These are phyloP conservation scores for Boulengeromyrus knoepffleri DNA, from an alignment of 2,113 vertebrate genomes.

Conservation along the genomic window DNA sequence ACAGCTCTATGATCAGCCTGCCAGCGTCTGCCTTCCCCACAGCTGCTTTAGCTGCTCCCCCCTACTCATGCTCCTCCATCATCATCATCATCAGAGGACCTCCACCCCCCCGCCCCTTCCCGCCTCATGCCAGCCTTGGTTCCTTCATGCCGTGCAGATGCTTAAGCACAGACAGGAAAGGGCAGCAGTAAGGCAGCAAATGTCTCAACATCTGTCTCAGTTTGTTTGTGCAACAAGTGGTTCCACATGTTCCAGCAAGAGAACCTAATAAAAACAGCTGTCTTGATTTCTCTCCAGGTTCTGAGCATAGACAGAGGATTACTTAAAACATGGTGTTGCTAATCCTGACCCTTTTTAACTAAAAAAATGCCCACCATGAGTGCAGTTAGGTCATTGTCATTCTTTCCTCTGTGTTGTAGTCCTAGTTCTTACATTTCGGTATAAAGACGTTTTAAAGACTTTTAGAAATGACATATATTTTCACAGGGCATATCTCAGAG, in stretches of 20 bases:
- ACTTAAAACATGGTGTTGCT: background rate
- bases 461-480: background rate
- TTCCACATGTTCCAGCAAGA: constrained; percentile 57
- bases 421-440: background rate
- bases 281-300: constrained; percentile 41
- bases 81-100: constrained; percentile 26
- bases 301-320: background rate
- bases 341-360: background rate
- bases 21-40: background rate
- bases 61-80: constrained; percentile 6
- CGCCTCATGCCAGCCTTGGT: background rate
- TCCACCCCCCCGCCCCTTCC: background rate
- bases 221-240: constrained; percentile 55
- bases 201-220: constrained; percentile 60
- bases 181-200: constrained; percentile 51
- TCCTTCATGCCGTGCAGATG: constrained; percentile 43
- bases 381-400: background rate
- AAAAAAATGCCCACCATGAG: background rate
- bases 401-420: background rate
- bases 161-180: constrained; percentile 44
- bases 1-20: background rate
- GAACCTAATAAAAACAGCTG: constrained; percentile 61
- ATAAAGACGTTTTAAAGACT: background rate
- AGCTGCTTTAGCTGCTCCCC: background rate
- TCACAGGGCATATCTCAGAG: background rate